These are phyloP conservation scores for Antheraea assamensis DNA, from an alignment of 2,888 invertebrate genomes.

Conservation along the genomic window DNA sequence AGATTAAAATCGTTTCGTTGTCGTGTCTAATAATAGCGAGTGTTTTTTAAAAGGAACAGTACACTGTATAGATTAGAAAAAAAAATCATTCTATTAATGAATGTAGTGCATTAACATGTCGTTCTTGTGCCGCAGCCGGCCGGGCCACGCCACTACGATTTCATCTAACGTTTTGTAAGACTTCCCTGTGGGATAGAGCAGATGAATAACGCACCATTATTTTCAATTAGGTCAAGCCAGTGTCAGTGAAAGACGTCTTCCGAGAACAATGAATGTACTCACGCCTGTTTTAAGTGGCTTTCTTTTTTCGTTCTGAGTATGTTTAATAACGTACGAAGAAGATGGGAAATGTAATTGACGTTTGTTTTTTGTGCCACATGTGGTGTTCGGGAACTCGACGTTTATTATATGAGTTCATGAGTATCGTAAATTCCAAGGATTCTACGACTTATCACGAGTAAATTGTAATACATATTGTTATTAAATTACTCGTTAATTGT, in stretches of 20 bases:
- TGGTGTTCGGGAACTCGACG: slow-evolving; percentile 50
- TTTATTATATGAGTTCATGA: slow-evolving; percentile 48
- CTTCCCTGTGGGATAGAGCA: slow-evolving; percentile 59
- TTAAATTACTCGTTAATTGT: slow-evolving; percentile 77
- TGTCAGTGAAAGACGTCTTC: slow-evolving; percentile 69
- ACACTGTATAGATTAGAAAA: slow-evolving; percentile 56
- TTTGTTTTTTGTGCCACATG: slow-evolving; percentile 54
- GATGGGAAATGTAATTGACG: slow-evolving; percentile 63
- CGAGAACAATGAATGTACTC: slow-evolving; percentile 77
- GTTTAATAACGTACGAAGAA: slow-evolving; percentile 72
- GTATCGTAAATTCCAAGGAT: slow-evolving; percentile 45
- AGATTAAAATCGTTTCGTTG: slow-evolving; percentile 16
- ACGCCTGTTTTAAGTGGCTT: slow-evolving; percentile 72
- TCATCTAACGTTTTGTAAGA: slow-evolving; percentile 56
- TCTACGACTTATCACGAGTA: slow-evolving; percentile 35
- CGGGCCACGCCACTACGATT: slow-evolving; percentile 26
- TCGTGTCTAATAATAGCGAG: not conserved
- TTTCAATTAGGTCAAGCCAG: slow-evolving; percentile 79
- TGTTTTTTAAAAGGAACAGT: slow-evolving; percentile 61
- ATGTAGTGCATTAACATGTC: slow-evolving; percentile 26
- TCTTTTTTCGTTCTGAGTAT: slow-evolving; percentile 70
- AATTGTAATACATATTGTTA: slow-evolving; percentile 47
- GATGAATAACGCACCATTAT: slow-evolving; percentile 77
- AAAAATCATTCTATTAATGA: slow-evolving; percentile 49
- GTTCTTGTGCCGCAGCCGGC: slow-evolving; percentile 39